A percentile compares a stretch with the other conserved stretches of the same genome.
These are phyloP conservation scores for Macrosoma leucophasiata DNA, from an alignment of 2,888 invertebrate species.

Conservation along the genomic window DNA sequence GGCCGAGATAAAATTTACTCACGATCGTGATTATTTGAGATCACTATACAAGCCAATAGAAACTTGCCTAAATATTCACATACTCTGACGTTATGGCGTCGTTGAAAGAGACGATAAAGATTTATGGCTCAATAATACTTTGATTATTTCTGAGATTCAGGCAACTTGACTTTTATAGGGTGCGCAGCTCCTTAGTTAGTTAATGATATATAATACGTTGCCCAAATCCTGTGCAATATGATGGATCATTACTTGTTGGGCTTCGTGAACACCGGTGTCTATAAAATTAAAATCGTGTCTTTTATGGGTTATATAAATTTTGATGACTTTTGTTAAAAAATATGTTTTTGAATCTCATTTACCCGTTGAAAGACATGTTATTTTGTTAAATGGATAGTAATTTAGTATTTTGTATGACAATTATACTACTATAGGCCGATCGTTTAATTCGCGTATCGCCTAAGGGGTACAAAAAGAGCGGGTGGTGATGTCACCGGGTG, in stretches of 20 bases:
- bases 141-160: constrained; percentile 67
- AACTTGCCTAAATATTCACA: constrained; percentile 61
- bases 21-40: constrained; percentile 26
- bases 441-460: no score
- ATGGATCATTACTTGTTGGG: no score
- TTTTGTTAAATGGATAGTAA: not conserved
- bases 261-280: no score
- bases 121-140: constrained; percentile 68
- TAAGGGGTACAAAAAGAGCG: no score
- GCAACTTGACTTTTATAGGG: constrained; percentile 63
- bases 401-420: not conserved
- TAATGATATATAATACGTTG: constrained; percentile 55
- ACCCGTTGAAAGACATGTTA: constrained; percentile 26
- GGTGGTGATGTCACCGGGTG: no score
- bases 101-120: constrained; percentile 57
- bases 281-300: no score
- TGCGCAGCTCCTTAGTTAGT: constrained; percentile 58
- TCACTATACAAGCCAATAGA: constrained; percentile 32
- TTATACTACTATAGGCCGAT: no score
- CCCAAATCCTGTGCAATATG: no score
- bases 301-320: no score
- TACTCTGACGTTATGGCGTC: constrained; percentile 42
- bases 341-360: no score
- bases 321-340: no score
- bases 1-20: constrained; percentile 23